Evolutionary conservation across 2,888 invertebrate species (phyloP).

Genomic region (Polymixis lichenea): DNA sequence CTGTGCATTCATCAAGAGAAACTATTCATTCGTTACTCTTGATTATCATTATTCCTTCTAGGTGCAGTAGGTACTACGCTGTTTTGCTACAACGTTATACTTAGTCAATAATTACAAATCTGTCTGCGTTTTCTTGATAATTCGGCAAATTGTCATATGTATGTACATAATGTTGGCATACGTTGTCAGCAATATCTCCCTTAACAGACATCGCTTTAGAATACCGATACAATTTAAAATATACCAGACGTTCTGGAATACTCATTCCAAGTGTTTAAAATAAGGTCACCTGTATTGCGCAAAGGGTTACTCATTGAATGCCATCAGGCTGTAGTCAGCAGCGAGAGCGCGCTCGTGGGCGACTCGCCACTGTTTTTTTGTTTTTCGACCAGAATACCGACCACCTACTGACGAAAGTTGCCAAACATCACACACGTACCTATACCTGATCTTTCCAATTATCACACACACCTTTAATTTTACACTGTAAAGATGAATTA

Average conservation of each 20-base stretch:
- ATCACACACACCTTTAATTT: slow-evolving; percentile 47
- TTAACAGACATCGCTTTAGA: slow-evolving; percentile 27
- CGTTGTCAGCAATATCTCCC: slow-evolving; percentile 20
- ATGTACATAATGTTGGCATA: no score
- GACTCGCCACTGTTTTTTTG: slow-evolving; percentile 73
- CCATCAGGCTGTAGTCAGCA: slow-evolving; percentile 78
- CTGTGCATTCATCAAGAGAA: background rate
- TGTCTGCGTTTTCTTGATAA: slow-evolving; percentile 9
- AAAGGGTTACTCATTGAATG: slow-evolving; percentile 84
- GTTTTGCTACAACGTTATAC: slow-evolving; percentile 24
- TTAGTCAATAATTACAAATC: slow-evolving; percentile 29
- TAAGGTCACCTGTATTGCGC: slow-evolving; percentile 84
- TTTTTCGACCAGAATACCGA: slow-evolving; percentile 81
- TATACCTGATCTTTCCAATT: slow-evolving; percentile 60
- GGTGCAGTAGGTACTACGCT: background rate
- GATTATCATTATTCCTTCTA: background rate
- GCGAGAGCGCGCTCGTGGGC: slow-evolving; percentile 73
- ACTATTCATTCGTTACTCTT: background rate
- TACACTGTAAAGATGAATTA: slow-evolving; percentile 27
- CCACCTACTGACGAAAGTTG: slow-evolving; percentile 80
- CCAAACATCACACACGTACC: slow-evolving; percentile 67
- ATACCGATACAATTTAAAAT: slow-evolving; percentile 39
- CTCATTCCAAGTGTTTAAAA: slow-evolving; percentile 69
- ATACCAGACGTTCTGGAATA: slow-evolving; percentile 47
- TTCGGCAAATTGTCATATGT: slow-evolving; percentile 23